phyloP scores from a whole-genome alignment of 2,888 invertebrate genomes.

The Eurytoma californica region DNA sequence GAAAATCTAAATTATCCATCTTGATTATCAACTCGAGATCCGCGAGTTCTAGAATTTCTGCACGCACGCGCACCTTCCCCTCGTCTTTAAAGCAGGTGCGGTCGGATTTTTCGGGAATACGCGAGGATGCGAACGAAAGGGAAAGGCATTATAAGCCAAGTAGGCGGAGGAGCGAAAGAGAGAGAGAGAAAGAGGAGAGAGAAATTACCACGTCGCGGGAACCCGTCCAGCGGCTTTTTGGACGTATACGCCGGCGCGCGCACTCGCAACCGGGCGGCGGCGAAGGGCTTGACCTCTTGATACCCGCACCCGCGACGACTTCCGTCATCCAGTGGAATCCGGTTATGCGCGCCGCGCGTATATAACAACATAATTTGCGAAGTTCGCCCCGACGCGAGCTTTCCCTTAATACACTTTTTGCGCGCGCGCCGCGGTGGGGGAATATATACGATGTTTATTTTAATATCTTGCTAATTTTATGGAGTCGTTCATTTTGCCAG shows the following conservation, averaged over 20 bases:
- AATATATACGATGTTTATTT: constrained; percentile 1
- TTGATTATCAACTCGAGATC: no score
- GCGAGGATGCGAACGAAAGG: constrained; percentile 31
- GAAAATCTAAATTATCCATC: no score
- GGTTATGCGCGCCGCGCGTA: constrained; percentile 25
- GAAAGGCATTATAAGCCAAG: constrained; percentile 36
- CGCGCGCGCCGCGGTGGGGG: background rate
- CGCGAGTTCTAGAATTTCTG: no score
- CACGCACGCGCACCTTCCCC: background rate
- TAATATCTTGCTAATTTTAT: constrained; percentile 47
- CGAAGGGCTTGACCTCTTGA: constrained; percentile 51
- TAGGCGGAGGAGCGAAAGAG: background rate
- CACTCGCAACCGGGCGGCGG: background rate
- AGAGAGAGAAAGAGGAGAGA: constrained; percentile 16
- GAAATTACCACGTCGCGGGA: constrained; percentile 43
- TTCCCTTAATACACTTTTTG: constrained; percentile 46
- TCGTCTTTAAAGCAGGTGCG: constrained; percentile 28
- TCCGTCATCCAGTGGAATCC: constrained; percentile 50
- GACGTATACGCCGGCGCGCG: background rate
- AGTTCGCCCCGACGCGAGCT: constrained; percentile 10
- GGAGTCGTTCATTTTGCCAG: constrained; percentile 20
- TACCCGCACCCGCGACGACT: constrained; percentile 31
- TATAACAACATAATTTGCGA: constrained; percentile 52
- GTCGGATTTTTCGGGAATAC: constrained; percentile 37
- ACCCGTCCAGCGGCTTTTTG: constrained; percentile 49